phyloP scores from a whole-genome alignment of 2,888 invertebrate genomes.

The Alcis repandata region DNA sequence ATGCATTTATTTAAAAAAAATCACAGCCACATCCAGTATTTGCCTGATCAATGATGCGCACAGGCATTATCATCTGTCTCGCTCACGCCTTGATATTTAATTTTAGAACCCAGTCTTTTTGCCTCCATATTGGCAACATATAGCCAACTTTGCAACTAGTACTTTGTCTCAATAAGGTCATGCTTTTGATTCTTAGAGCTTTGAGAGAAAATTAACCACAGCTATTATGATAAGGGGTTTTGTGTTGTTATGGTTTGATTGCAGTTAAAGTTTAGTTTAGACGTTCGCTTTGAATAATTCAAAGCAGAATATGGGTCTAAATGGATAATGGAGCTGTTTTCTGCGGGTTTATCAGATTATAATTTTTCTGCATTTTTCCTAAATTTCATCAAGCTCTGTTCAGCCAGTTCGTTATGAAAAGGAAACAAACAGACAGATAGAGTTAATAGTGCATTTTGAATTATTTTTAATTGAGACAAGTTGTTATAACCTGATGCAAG shows the following conservation, averaged over 20 bases:
- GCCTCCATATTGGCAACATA: slow-evolving; percentile 67
- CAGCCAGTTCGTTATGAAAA: no score
- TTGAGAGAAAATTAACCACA: slow-evolving; percentile 22
- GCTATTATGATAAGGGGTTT: slow-evolving; percentile 25
- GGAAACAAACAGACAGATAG: no score
- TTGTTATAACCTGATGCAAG: no score
- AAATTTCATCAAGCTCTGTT: no score
- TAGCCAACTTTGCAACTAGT: slow-evolving; percentile 1
- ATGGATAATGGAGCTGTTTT: not conserved
- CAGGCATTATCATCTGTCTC: slow-evolving; percentile 66
- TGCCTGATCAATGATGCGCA: slow-evolving; percentile 54
- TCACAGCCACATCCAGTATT: slow-evolving; percentile 42
- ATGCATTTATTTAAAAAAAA: no score
- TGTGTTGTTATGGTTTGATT: slow-evolving; percentile 9
- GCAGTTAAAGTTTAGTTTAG: not conserved
- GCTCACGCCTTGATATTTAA: slow-evolving; percentile 78
- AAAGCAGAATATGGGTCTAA: slow-evolving; percentile 45
- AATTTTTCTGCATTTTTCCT: not conserved
- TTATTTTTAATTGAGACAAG: no score
- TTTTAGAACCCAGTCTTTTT: slow-evolving; percentile 71
- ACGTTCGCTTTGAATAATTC: slow-evolving; percentile 63
- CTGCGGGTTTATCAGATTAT: not conserved
- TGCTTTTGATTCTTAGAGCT: slow-evolving; percentile 39
- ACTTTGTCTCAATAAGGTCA: slow-evolving; percentile 7
- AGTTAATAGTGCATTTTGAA: no score